Evolutionary conservation across 1,140 invertebrate species (phyloP).

Genomic region (Drosophila guanche): DNA sequence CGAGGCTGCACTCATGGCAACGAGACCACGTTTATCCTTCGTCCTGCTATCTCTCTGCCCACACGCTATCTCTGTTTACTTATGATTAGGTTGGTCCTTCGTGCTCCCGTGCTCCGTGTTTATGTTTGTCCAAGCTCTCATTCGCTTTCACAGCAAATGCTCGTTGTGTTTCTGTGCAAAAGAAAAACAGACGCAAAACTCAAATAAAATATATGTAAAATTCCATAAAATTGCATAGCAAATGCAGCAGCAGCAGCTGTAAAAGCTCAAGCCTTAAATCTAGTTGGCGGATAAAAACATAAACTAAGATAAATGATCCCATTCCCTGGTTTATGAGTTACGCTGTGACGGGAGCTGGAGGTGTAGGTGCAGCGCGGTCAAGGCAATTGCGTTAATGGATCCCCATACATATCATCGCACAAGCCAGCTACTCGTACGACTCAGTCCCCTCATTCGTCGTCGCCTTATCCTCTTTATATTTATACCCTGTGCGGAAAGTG

Average conservation of each 20-base stretch:
- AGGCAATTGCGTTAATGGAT: slow-evolving; percentile 72
- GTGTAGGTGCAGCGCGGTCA: slow-evolving; percentile 28
- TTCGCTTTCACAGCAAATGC: slow-evolving; percentile 36
- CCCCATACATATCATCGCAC: slow-evolving; percentile 43
- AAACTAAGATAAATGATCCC: slow-evolving; percentile 65
- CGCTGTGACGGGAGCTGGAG: neutral
- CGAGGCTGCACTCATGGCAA: slow-evolving; percentile 71
- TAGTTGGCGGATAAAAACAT: slow-evolving; percentile 55
- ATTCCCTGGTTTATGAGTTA: neutral
- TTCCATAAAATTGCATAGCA: slow-evolving; percentile 28
- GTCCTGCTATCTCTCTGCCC: slow-evolving; percentile 24
- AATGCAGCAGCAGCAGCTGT: slow-evolving; percentile 4
- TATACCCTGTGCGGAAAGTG: no score
- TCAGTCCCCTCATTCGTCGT: neutral
- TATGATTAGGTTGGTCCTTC: slow-evolving; percentile 61
- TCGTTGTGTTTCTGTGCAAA: slow-evolving; percentile 34
- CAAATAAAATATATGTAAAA: slow-evolving; percentile 39
- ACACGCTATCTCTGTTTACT: slow-evolving; percentile 51
- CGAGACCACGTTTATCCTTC: slow-evolving; percentile 41
- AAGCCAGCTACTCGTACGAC: slow-evolving; percentile 3
- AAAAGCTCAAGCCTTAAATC: slow-evolving; percentile 56
- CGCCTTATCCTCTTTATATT: no score
- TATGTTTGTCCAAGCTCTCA: slow-evolving; percentile 39
- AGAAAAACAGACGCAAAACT: slow-evolving; percentile 24
- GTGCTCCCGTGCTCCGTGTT: slow-evolving; percentile 28